Conservation (phyloP, 2,797 vertebrate species). For the Lophius americanus region DNA sequence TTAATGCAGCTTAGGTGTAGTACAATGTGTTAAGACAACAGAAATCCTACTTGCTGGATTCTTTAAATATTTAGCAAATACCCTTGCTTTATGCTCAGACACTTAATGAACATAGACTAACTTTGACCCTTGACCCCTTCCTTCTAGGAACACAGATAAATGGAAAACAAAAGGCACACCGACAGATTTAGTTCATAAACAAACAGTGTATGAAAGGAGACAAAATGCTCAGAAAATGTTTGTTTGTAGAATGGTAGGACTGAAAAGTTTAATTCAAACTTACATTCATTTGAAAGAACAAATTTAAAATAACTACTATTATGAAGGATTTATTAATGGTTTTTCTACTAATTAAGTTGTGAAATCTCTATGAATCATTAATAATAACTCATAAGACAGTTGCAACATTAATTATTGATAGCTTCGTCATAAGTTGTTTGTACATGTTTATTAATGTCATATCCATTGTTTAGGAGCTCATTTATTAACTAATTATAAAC, state of each 20-base stretch:
- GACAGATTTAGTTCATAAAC: slow-evolving; percentile 7
- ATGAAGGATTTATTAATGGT: no score
- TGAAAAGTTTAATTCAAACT: slow-evolving; percentile 1
- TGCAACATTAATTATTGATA: no score
- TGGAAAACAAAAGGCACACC: background rate
- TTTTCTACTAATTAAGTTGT: no score
- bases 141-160: slow-evolving; percentile 8
- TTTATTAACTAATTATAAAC: no score
- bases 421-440: no score
- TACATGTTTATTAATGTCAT: no score
- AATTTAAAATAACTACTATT: no score
- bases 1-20: slow-evolving; percentile 77
- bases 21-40: slow-evolving; percentile 77
- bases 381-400: no score
- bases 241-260: background rate
- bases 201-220: background rate
- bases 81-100: slow-evolving; percentile 23
- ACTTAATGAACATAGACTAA: slow-evolving; percentile 24
- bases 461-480: no score
- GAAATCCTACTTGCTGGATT: slow-evolving; percentile 61
- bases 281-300: background rate
- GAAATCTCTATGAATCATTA: no score
- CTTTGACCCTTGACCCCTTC: slow-evolving; percentile 22
- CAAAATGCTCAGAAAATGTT: slow-evolving; percentile 9
- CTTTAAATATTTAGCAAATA: slow-evolving; percentile 47